Conservation (phyloP, 2,888 invertebrate genomes). For the Hemithea aestivaria region DNA sequence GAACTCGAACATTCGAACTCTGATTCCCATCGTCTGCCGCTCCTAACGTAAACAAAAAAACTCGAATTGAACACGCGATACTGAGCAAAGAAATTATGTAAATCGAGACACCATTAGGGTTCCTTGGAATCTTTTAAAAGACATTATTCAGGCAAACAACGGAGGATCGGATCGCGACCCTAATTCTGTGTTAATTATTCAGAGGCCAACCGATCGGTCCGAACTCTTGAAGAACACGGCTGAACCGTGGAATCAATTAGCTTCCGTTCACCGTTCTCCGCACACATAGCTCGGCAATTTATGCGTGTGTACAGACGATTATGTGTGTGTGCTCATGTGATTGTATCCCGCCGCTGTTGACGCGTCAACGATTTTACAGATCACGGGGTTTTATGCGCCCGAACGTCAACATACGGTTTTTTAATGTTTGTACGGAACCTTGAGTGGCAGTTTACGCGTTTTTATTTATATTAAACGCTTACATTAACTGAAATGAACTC, state of each 20-base stretch:
- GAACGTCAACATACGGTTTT: background rate
- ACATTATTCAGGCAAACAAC: slow-evolving; percentile 57
- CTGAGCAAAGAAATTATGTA: slow-evolving; percentile 38
- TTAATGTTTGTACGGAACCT: too few species aligned
- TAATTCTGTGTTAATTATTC: slow-evolving; percentile 68
- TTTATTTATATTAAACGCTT: too few species aligned
- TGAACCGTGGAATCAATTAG: slow-evolving; percentile 62
- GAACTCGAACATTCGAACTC: slow-evolving; percentile 1
- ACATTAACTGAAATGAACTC: too few species aligned
- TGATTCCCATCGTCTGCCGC: slow-evolving; percentile 16
- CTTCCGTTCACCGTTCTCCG: too few species aligned
- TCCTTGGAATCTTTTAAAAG: slow-evolving; percentile 42
- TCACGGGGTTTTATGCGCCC: slow-evolving; percentile 2
- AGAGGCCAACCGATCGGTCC: slow-evolving; percentile 43
- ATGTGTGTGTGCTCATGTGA: slow-evolving; percentile 16
- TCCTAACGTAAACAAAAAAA: slow-evolving; percentile 25
- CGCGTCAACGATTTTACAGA: slow-evolving; percentile 31
- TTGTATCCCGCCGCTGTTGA: slow-evolving; percentile 38
- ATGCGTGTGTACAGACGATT: slow-evolving; percentile 39
- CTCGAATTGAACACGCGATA: slow-evolving; percentile 33
- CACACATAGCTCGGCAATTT: slow-evolving; percentile 50
- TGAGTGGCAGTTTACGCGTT: too few species aligned
- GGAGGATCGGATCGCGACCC: slow-evolving; percentile 33
- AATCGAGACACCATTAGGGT: slow-evolving; percentile 41
- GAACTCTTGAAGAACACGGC: slow-evolving; percentile 28